These are phyloP conservation scores for Strix occidentalis DNA, from an alignment of 2,797 vertebrate species.

Conservation along the genomic window DNA sequence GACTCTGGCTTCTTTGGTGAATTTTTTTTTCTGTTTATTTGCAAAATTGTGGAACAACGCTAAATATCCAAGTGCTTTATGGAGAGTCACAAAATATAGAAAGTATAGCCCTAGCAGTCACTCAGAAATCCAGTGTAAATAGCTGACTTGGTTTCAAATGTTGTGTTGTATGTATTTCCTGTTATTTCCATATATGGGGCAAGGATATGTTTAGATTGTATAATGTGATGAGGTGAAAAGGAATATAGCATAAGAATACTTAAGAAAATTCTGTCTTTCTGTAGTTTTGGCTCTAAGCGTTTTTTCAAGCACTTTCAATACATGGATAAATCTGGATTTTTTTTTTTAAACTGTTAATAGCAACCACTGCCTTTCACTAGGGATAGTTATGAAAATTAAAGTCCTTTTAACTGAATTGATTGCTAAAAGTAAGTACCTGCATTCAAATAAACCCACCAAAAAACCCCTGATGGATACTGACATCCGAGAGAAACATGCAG, in stretches of 20 bases:
- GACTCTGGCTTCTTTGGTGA: neutral
- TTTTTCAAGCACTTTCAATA: neutral
- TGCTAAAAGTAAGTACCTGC: neutral
- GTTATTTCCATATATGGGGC: too few relatives aligned
- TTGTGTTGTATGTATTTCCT: neutral
- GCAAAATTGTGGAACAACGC: neutral
- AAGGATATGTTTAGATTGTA: neutral
- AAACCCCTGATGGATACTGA: neutral
- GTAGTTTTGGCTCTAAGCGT: neutral
- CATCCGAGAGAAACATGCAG: neutral
- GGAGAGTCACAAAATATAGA: neutral
- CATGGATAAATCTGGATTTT: neutral
- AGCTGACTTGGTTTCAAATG: neutral
- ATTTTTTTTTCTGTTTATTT: neutral
- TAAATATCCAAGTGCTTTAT: neutral
- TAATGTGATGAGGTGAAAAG: neutral
- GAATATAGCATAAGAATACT: neutral
- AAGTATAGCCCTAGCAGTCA: neutral
- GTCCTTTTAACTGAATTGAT: neutral
- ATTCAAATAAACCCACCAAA: neutral
- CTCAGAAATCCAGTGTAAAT: neutral
- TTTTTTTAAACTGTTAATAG: neutral
- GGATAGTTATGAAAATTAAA: neutral
- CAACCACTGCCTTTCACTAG: neutral
- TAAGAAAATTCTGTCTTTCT: neutral